These are phyloP conservation scores for Bergia sp. DNA, from an alignment of 92 coral and sea anemone genomes.

Conservation along the genomic window DNA sequence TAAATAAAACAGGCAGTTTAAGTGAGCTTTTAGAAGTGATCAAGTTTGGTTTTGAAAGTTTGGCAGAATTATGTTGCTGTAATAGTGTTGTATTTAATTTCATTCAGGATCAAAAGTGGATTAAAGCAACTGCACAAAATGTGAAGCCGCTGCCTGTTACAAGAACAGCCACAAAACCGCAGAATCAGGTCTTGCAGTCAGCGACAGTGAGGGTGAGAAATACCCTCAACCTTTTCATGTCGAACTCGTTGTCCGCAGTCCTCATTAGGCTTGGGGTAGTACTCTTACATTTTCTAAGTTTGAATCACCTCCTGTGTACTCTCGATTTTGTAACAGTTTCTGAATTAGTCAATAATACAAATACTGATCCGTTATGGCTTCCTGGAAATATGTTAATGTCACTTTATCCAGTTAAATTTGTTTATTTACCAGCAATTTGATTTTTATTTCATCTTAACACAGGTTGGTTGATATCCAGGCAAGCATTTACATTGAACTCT, in stretches of 20 bases:
- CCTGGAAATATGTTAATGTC: neutral
- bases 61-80: neutral
- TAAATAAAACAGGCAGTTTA: too few species aligned
- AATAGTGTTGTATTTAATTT: neutral
- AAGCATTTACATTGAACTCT: too few species aligned
- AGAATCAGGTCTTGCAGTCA: slow-evolving; percentile 13
- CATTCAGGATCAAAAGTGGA: slow-evolving; percentile 10
- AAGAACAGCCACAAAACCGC: neutral
- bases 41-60: too few species aligned
- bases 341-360: neutral
- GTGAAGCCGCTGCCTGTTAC: slow-evolving; percentile 2
- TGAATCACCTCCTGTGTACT: neutral
- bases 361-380: neutral
- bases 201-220: slow-evolving; percentile 14
- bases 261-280: neutral
- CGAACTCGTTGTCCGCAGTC: neutral
- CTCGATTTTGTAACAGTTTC: neutral
- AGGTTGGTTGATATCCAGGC: neutral
- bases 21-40: too few species aligned
- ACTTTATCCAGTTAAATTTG: too few species aligned
- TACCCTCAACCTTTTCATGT: neutral
- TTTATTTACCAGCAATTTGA: too few species aligned
- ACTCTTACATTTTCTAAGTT: neutral
- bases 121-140: neutral
- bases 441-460: too few species aligned